Evolutionary conservation across 1,140 invertebrate species (phyloP), one percentile per base, ranked within the genome.

Genomic region (Apolygus lucorum): DNA sequence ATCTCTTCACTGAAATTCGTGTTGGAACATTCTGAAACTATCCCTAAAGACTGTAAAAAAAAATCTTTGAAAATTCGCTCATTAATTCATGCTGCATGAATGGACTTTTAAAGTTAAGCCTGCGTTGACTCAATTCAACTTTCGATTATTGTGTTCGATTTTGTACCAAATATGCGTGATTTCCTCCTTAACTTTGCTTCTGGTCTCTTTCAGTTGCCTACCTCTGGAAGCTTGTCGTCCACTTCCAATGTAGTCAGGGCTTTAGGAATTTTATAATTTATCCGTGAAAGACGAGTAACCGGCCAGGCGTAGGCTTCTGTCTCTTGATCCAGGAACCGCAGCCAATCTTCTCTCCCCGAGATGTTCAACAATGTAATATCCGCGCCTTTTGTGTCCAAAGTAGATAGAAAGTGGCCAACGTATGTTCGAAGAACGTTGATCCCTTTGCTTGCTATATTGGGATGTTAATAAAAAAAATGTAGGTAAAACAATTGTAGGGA

Each of bases 301-400:
- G 75, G 81, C 88, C 88, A 90, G 1, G 78, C 80, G 1, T 83
- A 80, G 1, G 85, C 86, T 1, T 81, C 76, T 0, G 87, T 88
- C 42, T 80, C 76, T 1, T 79, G 78, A 72, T 89, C 88, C 0
- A 90, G 75, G 64, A 82, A 80, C 2, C 78, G 72, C 24, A 89
- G 68, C 77, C 85, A 85, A 0, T 80, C 28, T 1, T 79, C 75
- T 1, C 77, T 72, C 27, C 81, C 74, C 4, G 78, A 79, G 54
- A 90, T 74, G 74, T 86, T 84, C 17, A 93, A 74, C 14, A 92
- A 64, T 26, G 87, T 87, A 24, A 94, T 81, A 72, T 91, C 90
- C 66, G 93, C 79, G 0, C 92, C 92, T 67, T 85, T 82, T 84
- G 91, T 93, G 73, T 93, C 87, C 63, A 93, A 79, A 0, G 91